Evolutionary conservation across 2,797 vertebrate species (phyloP).

Genomic region (Megaceryle alcyon): DNA sequence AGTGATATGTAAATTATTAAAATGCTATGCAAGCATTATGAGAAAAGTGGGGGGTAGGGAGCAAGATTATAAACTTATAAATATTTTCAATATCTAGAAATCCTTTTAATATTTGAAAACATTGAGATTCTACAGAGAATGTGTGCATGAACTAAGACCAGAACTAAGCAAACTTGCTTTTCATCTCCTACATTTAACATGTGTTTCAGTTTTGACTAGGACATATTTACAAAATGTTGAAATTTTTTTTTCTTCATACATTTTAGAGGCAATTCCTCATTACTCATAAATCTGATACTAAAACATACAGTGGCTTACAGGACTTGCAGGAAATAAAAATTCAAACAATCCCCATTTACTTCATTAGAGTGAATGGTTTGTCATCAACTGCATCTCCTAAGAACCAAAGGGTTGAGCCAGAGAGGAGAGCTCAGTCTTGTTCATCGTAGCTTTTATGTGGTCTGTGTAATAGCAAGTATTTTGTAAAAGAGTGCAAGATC

Average conservation of each 20-base stretch:
- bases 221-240: background rate
- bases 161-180: background rate
- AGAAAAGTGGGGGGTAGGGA: constrained; percentile 10
- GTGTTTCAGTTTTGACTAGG: background rate
- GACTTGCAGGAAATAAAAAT: background rate
- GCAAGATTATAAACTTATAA: constrained; percentile 38
- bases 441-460: fast-evolving
- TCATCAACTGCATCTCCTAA: background rate
- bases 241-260: background rate
- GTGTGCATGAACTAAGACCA: background rate
- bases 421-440: background rate
- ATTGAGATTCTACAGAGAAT: background rate
- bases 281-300: background rate
- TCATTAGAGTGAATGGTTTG: background rate
- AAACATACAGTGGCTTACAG: background rate
- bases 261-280: background rate
- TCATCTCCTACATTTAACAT: background rate
- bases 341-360: background rate
- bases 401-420: background rate
- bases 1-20: constrained; percentile 71
- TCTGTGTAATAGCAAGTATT: background rate
- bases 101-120: background rate
- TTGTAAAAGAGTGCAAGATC: background rate
- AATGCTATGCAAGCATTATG: constrained; percentile 28
- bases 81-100: constrained; percentile 23